Base-by-base conservation (phyloP, 1,140 invertebrate genomes). In the Cherax destructor region DNA sequence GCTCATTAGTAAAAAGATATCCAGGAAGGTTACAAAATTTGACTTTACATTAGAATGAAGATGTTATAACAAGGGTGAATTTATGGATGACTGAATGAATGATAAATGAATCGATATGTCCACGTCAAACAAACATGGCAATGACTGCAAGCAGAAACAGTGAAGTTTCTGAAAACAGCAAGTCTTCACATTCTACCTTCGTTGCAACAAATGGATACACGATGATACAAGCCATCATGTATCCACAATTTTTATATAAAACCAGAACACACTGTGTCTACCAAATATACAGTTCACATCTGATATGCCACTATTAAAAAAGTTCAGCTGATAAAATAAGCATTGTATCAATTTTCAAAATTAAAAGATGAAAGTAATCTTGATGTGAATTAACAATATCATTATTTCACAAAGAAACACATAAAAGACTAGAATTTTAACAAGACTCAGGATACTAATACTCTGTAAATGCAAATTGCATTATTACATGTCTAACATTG, bases 51-150 rank as follows among this genome's bases (percentile, higher is more conserved):
- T 30, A 5, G 69, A 74, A 74, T 74, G 69, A 21, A 74, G 16
- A 74, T 74, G 69, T 74, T 5, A 74, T 74, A 74, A 74, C 69
- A 74, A 74, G 69, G 69, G 69, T 30, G 69, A 74, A 74, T 74
- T 69, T 74, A 74, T 74, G 69, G 24, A 74, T 74, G 69, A 74
- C n/a, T 30, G 24, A 30, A 74, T 7, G 24, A 74, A 74, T 7
- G 24, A 74, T 74, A n/a, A 74, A n/a, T 11, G 24, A 30, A 5
- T 74, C 7, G n/a, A 74, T 7, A 74, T 74, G 24, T 74, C 21
- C n/a, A 74, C 30, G 24, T 74, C 6, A 69, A 21, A 56, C 52
- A 13, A 56, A 13, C 13, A 13, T 65, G 61, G 11, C 5, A 65
- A 21, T 11, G 61, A 65, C 13, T 5, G 5, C 61, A 21, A 13